Base-by-base conservation (phyloP, 2,888 invertebrate species). In the Ectropis crepuscularia region DNA sequence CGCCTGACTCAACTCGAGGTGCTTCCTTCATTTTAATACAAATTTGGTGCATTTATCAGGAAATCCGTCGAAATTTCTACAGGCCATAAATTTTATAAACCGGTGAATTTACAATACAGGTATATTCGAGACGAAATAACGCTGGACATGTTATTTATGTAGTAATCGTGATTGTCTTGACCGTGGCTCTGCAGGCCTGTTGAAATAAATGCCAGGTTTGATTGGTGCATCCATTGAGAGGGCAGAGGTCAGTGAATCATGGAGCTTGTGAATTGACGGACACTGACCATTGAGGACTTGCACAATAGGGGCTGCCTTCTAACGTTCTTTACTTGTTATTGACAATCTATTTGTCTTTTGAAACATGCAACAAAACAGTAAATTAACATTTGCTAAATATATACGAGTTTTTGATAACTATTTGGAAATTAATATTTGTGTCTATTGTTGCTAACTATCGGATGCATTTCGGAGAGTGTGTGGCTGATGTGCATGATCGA, bases 211-310 rank as follows among this genome's bases (percentile, higher is more conserved):
- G 48, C 38, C 43, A 54, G 42, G 51, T 65, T 59, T 58, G 47
- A 62, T 63, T 67, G 63, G 53, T 61, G 64, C 64, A 65, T 67
- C 64, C 53, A 68, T 69, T 72, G 70, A 68, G 50, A 53, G 65
- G 69, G 67, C 70, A 65, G 42, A 62, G 70, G 70, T 68, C 66
- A 70, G 58, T 65, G 70, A 70, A 60, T 69, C 67, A 61, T 53
- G 65, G 51, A 48, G 63, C 55, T 54, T 62, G 55, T 66, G 59
- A 60, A 63, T 68, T 62, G 65, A 54, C 63, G 57, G 67, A 58
- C 55, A 55, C 47, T 51, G 65, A 55, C 55, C 62, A 70, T 58
- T 54, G 48, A 46, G 62, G 55, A 57, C 65, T 69, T 64, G 51
- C 62, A 64, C 61, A 62, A 63, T 57, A 45, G 36, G 48, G 59